Conservation (phyloP, 2,888 invertebrate genomes). For the Muscina levida region DNA sequence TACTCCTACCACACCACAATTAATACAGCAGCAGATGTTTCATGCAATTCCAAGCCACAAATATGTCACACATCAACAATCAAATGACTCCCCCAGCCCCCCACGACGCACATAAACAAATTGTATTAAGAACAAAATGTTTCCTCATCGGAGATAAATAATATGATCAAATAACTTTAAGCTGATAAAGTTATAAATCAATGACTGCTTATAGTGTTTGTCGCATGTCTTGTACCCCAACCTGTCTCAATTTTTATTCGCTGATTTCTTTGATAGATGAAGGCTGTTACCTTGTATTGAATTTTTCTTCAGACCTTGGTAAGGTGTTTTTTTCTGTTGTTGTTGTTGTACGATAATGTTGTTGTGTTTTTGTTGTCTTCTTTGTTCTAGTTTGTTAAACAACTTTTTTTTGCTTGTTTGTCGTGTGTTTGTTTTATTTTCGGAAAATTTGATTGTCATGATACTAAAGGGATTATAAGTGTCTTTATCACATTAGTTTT, state of each 20-base stretch:
- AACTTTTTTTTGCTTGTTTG: background rate
- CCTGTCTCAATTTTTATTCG: background rate
- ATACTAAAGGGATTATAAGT: constrained; percentile 52
- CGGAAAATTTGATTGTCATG: constrained; percentile 47
- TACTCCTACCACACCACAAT: background rate
- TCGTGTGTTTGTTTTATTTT: constrained; percentile 26
- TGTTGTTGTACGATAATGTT: background rate
- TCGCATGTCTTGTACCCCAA: background rate
- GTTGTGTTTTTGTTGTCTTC: background rate
- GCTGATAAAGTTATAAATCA: constrained; percentile 38
- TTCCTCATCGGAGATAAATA: constrained; percentile 10
- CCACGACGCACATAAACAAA: background rate
- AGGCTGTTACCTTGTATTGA: background rate
- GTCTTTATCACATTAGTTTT: constrained; percentile 38
- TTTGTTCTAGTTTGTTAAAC: background rate
- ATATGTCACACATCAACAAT: constrained; percentile 28
- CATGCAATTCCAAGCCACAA: background rate
- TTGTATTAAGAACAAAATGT: background rate
- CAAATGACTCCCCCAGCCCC: background rate
- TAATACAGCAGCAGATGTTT: background rate
- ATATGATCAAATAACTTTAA: constrained; percentile 32
- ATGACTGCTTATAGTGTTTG: constrained; percentile 32
- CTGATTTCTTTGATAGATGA: background rate
- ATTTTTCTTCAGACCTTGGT: constrained; percentile 3
- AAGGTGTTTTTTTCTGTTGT: background rate